Evolutionary conservation across 2,797 vertebrate species (phyloP).

Genomic region (Phrynocephalus forsythii): DNA sequence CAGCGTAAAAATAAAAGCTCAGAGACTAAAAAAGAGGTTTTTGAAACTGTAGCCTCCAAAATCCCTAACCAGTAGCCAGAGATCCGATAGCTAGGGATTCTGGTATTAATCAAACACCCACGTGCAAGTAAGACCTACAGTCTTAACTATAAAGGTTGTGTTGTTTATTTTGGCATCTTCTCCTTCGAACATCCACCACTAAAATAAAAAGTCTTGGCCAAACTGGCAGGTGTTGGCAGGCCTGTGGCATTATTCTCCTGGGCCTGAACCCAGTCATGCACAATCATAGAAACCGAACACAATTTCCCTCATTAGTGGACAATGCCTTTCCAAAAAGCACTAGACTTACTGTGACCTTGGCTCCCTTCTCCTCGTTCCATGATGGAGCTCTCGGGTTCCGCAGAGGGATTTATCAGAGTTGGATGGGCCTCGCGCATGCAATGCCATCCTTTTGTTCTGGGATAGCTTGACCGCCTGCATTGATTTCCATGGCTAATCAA

Average conservation of each 20-base stretch:
- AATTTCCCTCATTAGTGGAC: neutral
- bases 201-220: neutral
- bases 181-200: no score
- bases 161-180: no score
- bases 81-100: no score
- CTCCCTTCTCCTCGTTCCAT: neutral
- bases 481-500: conserved; percentile 73
- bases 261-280: fast-evolving
- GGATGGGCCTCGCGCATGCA: conserved; percentile 51
- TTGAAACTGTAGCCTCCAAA: no score
- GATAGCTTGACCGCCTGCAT: conserved; percentile 52
- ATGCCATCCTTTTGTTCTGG: conserved; percentile 43
- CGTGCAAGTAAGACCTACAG: no score
- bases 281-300: fast-evolving
- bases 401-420: conserved; percentile 57
- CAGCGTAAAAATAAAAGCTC: no score
- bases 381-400: conserved; percentile 31
- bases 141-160: no score
- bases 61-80: no score
- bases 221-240: fast-evolving
- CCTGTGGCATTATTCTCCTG: neutral
- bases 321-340: conserved; percentile 14
- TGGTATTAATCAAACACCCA: no score
- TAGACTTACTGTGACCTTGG: conserved; percentile 61
- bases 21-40: no score